Percentiles rank a stretch among this genome's conserved stretches.
Evolutionary conservation across 2,888 invertebrate genomes (phyloP).

Genomic region (Tanaodytes sp.): DNA sequence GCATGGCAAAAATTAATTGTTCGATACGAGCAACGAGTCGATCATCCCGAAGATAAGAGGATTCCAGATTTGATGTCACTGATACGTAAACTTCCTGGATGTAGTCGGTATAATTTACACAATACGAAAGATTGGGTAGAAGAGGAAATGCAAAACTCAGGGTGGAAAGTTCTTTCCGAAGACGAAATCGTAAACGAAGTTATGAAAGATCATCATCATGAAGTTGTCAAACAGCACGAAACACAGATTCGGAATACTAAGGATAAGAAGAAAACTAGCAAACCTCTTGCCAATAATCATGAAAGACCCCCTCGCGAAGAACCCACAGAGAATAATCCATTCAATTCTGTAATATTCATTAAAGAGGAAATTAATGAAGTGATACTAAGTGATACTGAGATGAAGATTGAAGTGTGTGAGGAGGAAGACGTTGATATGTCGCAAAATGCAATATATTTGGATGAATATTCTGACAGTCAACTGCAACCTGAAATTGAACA

Average conservation of each 20-base stretch:
- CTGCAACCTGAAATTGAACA: conserved; percentile 18
- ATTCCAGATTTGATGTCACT: conserved; percentile 13
- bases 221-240: conserved; percentile 18
- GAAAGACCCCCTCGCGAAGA: not conserved
- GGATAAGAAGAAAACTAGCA: conserved; percentile 13
- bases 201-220: conserved; percentile 20
- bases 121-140: conserved; percentile 38
- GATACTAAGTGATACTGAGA: conserved; percentile 14
- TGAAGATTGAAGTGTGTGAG: conserved; percentile 29
- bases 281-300: conserved; percentile 16
- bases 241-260: conserved; percentile 26
- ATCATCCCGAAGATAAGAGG: conserved; percentile 2
- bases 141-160: conserved; percentile 37
- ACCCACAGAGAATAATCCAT: not conserved
- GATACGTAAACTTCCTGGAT: conserved; percentile 37
- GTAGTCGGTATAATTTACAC: conserved; percentile 35
- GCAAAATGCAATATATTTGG: conserved; percentile 28
- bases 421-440: conserved; percentile 18
- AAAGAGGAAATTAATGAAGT: conserved; percentile 42
- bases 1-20: conserved; percentile 40
- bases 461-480: conserved; percentile 26
- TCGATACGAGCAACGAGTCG: conserved; percentile 11
- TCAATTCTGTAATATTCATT: conserved; percentile 14
- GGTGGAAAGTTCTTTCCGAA: conserved; percentile 33
- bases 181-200: conserved; percentile 39